phyloP scores from a whole-genome alignment of 2,888 invertebrate genomes.

The Nemoura dubitans region DNA sequence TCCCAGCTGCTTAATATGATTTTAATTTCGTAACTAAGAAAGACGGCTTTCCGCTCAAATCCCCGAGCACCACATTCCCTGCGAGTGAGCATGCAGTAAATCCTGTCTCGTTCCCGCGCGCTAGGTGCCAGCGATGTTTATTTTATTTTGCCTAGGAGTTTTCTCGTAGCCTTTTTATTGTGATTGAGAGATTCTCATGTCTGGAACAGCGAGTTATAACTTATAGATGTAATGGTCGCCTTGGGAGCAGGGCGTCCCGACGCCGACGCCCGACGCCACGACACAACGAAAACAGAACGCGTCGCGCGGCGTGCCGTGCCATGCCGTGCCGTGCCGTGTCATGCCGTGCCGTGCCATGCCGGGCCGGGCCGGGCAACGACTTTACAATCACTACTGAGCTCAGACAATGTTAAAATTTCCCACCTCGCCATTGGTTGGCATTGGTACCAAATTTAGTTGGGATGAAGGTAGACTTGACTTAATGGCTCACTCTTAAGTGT shows the following conservation, averaged over 20 bases:
- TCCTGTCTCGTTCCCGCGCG: neutral
- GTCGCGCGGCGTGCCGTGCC: neutral
- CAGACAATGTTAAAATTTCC: too few relatives aligned
- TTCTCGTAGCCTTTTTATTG: neutral
- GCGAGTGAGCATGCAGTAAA: neutral
- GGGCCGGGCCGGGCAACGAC: too few relatives aligned
- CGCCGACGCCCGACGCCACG: neutral
- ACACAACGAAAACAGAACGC: neutral
- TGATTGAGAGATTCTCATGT: slow-evolving; percentile 29
- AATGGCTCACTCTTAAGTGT: too few relatives aligned
- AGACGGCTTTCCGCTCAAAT: neutral
- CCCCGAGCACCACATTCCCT: too few relatives aligned
- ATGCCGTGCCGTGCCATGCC: too few relatives aligned
- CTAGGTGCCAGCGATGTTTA: neutral
- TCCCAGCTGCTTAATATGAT: neutral
- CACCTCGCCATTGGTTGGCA: too few relatives aligned
- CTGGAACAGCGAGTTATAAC: slow-evolving; percentile 8
- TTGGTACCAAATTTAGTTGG: too few relatives aligned
- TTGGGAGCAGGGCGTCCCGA: neutral
- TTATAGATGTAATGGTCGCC: slow-evolving; percentile 34
- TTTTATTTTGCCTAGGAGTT: neutral
- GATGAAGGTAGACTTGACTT: too few relatives aligned
- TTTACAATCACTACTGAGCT: too few relatives aligned
- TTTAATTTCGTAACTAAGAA: neutral
- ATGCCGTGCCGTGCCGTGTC: too few relatives aligned